Evolutionary conservation across 2,113 vertebrate species (phyloP).

Genomic region (Solea senegalensis): DNA sequence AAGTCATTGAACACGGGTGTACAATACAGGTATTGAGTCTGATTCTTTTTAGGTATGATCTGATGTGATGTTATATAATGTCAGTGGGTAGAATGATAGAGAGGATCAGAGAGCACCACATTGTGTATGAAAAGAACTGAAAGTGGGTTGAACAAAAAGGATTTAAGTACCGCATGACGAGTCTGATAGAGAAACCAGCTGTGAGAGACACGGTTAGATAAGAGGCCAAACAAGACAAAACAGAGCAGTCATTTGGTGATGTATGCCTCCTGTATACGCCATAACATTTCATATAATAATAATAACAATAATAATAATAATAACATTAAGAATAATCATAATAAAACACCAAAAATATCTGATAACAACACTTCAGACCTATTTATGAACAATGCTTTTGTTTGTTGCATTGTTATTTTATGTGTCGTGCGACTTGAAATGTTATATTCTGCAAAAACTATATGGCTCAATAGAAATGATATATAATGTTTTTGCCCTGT

Average conservation of each 20-base stretch:
- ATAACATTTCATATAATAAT: conserved; percentile 4
- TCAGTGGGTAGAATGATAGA: conserved; percentile 73
- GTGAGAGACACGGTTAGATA: conserved; percentile 62
- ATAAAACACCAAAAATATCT: too few species aligned
- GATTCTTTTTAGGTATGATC: conserved; percentile 68
- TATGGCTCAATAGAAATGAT: too few species aligned
- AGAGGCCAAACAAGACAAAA: conserved; percentile 47
- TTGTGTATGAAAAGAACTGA: conserved; percentile 71
- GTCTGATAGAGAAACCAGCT: conserved; percentile 61
- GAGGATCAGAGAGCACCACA: conserved; percentile 63
- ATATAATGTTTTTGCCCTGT: too few species aligned
- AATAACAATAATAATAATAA: neutral
- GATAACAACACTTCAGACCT: too few species aligned
- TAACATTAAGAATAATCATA: too few species aligned
- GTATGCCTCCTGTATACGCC: conserved; percentile 17
- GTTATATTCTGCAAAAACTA: too few species aligned
- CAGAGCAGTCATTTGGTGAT: conserved; percentile 35
- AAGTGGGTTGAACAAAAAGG: conserved; percentile 73
- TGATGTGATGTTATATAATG: conserved; percentile 73
- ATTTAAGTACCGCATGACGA: conserved; percentile 70
- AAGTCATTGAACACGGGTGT: conserved; percentile 29
- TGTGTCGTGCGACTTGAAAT: too few species aligned
- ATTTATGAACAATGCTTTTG: too few species aligned
- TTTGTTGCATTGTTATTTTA: too few species aligned
- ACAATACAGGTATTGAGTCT: conserved; percentile 52